Base-by-base conservation (phyloP, 2,888 invertebrate genomes). In the Drosophila macrospina region DNA sequence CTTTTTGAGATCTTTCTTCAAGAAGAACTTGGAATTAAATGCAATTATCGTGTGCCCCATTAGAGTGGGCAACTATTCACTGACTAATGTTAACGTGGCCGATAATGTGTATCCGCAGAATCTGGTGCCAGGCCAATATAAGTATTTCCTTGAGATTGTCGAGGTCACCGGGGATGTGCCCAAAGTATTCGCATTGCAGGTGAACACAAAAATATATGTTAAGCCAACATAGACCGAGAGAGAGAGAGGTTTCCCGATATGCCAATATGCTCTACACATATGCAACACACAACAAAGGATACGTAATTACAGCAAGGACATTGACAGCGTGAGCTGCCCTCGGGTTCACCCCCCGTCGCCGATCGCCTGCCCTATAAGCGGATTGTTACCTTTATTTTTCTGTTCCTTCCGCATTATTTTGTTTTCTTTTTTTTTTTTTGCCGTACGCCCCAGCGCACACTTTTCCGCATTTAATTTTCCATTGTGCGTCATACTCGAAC, bases 291-390 rank as follows among this genome's bases (percentile, higher is more conserved):
- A 28, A 83, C 79, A 85, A 77, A 60, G 70, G 60, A 74, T 37
- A 65, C 69, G 78, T 84, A 88, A 84, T 87, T 87, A 78, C 76
- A 63, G 61, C 76, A 64, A 78, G 78, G 78, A 72, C 69, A 74
- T 56, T 42, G 47, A 16, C 44, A 47, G 4, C 51, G 24, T 50
- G 60, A 51, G 39, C 57, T 52, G 61, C 11, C 16, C 42, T 30
- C 10, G 59, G 57, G 69, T 50, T 78, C 68, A 67, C 61, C 51
- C 24, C 54, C 56, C 63, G 55, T 52, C 50, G 42, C 15, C 37
- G 47, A 15, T 6, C 16, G 48, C 45, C 24, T 56, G 67, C 54
- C 56, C 48, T 45, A 20, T 88, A 85, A 86, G 88, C 87, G 77
- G 85, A 88, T 85, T 88, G 78, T 54, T 77, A 60, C 67, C 62